A percentile compares a stretch with the other conserved stretches of the same genome.
Conservation (phyloP, 2,113 vertebrate genomes). For the Pionites leucogaster region DNA sequence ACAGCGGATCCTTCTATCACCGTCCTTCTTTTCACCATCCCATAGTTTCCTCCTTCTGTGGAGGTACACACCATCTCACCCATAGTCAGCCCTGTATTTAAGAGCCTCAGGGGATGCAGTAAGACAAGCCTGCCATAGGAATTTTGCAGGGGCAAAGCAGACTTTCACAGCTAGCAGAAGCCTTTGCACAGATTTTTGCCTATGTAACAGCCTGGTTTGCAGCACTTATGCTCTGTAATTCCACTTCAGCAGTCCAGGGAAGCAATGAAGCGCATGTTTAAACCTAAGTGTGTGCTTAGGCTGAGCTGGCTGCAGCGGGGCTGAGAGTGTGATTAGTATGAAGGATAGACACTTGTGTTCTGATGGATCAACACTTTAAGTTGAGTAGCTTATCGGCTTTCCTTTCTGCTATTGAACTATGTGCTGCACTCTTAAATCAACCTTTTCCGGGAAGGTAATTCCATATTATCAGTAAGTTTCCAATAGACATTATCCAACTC, state of each 20-base stretch:
- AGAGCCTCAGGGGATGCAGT: background rate
- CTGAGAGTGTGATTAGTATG: background rate
- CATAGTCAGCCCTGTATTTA: fast-evolving
- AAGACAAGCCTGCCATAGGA: background rate
- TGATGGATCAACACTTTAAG: background rate
- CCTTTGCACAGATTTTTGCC: background rate
- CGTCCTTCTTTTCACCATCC: background rate
- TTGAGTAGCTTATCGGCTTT: background rate
- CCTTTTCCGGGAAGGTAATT: background rate
- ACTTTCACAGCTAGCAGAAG: background rate
- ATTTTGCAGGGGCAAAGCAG: background rate
- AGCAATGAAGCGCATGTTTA: fast-evolving
- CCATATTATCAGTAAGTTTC: background rate
- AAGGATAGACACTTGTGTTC: background rate
- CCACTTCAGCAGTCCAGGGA: background rate
- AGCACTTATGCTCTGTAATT: background rate
- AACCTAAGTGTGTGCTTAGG: background rate
- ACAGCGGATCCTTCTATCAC: fast-evolving
- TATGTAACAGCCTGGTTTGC: background rate
- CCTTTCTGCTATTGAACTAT: background rate
- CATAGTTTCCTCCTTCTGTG: background rate
- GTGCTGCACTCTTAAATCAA: background rate
- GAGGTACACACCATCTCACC: background rate
- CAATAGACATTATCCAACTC: background rate
- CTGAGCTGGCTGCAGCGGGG: background rate